phyloP scores from a whole-genome alignment of 2,113 vertebrate genomes.

The Miniopterus natalensis region DNA sequence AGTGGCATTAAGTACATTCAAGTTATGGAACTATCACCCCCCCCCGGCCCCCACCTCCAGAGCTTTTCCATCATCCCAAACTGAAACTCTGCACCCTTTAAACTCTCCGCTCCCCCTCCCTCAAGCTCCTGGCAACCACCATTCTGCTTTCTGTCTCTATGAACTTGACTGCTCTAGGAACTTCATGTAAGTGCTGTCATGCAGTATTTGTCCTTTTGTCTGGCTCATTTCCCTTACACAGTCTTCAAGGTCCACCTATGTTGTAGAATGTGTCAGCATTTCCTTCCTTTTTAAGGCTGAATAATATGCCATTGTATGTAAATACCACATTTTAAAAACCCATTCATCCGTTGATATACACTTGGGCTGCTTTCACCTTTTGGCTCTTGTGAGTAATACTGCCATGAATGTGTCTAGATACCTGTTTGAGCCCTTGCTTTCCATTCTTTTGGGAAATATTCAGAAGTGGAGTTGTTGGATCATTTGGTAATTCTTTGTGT shows the following conservation, averaged over 20 bases:
- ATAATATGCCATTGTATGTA: not conserved
- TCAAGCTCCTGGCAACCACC: not conserved
- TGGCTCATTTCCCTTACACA: not conserved
- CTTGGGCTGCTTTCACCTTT: too few species aligned
- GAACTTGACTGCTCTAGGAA: not conserved
- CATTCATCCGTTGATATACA: not conserved
- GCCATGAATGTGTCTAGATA: too few species aligned
- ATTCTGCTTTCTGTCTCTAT: not conserved
- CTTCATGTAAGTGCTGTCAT: not conserved
- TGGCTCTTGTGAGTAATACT: too few species aligned
- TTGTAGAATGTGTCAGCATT: not conserved
- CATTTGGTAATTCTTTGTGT: too few species aligned
- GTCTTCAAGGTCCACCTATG: not conserved
- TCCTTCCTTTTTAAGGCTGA: conserved; percentile 14
- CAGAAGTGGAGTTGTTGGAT: too few species aligned
- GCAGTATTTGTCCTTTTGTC: not conserved
- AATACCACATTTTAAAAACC: not conserved
- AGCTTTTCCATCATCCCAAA: not conserved
- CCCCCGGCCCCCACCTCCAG: not conserved
- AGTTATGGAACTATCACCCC: not conserved
- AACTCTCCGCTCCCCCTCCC: not conserved
- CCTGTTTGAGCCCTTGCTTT: too few species aligned
- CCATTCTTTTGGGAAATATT: too few species aligned
- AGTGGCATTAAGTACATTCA: not conserved
- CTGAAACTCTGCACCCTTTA: not conserved